Evolutionary conservation across 1,140 invertebrate species (phyloP).

Genomic region (Achroia grisella): DNA sequence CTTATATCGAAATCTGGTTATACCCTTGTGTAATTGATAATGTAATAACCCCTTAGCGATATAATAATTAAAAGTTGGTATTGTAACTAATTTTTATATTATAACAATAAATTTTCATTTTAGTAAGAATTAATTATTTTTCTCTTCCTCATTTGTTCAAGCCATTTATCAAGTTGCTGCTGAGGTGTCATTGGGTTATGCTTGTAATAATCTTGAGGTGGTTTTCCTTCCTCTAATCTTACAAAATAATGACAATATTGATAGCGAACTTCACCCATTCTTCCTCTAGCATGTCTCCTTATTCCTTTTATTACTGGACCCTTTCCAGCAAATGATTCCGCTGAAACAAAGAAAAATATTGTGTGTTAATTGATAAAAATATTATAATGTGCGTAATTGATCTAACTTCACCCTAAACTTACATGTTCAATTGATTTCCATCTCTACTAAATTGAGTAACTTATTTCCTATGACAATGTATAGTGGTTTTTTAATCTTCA

Average conservation of each 20-base stretch:
- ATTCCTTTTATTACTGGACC: conserved; percentile 85
- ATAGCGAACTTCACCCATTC: conserved; percentile 84
- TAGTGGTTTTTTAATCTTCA: no score
- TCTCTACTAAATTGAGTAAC: no score
- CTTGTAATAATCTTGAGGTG: conserved; percentile 89
- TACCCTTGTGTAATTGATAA: no score
- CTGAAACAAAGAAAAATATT: conserved; percentile 72
- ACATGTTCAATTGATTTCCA: no score
- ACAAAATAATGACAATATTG: conserved; percentile 92
- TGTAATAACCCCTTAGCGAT: no score
- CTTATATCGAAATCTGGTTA: no score
- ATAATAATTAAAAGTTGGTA: no score
- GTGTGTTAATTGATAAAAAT: conserved; percentile 4
- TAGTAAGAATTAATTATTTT: conserved; percentile 83
- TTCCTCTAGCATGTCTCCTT: conserved; percentile 84
- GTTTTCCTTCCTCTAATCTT: conserved; percentile 91
- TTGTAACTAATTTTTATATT: conserved; percentile 7
- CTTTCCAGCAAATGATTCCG: conserved; percentile 89
- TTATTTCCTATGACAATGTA: no score
- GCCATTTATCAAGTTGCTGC: conserved; percentile 83
- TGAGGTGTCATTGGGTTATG: conserved; percentile 79
- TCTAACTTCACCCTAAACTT: no score
- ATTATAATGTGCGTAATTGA: conserved; percentile 4
- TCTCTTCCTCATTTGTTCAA: conserved; percentile 80
- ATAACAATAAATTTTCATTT: conserved; percentile 14